Conservation (phyloP, 2,113 vertebrate genomes). For the Oryzias javanicus region DNA sequence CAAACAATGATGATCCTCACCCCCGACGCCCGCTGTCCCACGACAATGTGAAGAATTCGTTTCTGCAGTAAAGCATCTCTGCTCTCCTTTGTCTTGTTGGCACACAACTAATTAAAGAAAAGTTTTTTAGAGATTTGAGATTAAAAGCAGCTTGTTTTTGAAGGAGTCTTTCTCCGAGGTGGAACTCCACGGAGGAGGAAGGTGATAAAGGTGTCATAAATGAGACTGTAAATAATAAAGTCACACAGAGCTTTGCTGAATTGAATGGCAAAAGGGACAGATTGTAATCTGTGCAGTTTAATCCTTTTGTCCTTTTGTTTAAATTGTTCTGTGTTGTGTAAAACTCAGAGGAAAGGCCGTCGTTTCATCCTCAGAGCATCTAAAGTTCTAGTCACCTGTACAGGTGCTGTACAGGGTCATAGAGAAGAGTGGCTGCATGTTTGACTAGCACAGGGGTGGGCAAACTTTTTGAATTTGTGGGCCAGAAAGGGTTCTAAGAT, state of each 20-base stretch:
- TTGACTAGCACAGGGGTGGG: too few relatives aligned
- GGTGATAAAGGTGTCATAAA: slow-evolving; percentile 66
- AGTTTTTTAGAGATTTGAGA: slow-evolving; percentile 10
- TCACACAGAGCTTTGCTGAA: slow-evolving; percentile 37
- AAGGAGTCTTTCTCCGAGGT: slow-evolving; percentile 49
- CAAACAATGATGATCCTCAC: slow-evolving; percentile 39
- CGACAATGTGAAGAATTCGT: slow-evolving; percentile 33
- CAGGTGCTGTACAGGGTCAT: too few relatives aligned
- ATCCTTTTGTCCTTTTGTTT: slow-evolving; percentile 44
- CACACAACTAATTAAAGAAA: slow-evolving; percentile 8
- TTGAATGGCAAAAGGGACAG: slow-evolving; percentile 53
- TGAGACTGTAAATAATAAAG: slow-evolving; percentile 67
- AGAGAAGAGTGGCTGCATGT: too few relatives aligned
- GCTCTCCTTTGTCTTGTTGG: slow-evolving; percentile 3
- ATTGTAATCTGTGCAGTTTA: slow-evolving; percentile 67
- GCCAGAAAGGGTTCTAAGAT: too few relatives aligned
- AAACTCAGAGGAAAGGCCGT: slow-evolving; percentile 31
- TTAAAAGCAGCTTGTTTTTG: slow-evolving; percentile 11
- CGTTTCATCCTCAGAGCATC: too few relatives aligned
- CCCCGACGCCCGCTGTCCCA: slow-evolving; percentile 24
- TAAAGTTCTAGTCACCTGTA: too few relatives aligned
- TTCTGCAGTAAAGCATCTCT: slow-evolving; percentile 26
- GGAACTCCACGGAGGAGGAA: slow-evolving; percentile 27
- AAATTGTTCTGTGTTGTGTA: slow-evolving; percentile 41
- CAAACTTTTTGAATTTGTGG: too few relatives aligned